Conservation (phyloP, 2,888 invertebrate genomes). For the Phasia obesa region DNA sequence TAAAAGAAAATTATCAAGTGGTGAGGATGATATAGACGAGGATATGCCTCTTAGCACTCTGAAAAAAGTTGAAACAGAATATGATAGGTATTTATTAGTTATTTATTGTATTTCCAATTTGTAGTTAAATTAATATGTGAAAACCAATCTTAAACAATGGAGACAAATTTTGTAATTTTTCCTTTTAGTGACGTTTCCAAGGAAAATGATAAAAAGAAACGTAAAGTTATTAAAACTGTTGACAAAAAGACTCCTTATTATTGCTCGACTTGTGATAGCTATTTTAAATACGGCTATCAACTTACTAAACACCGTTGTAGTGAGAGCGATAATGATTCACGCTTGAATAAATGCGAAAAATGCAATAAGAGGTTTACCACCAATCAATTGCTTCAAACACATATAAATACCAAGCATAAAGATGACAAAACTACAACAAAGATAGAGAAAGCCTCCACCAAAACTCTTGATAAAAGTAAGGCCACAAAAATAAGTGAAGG, state of each 20-base stretch:
- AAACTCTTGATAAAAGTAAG: slow-evolving; percentile 22
- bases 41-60: slow-evolving; percentile 58
- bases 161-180: not conserved
- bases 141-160: not conserved
- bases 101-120: too few species aligned
- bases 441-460: slow-evolving; percentile 6
- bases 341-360: slow-evolving; percentile 35
- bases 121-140: too few species aligned
- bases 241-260: slow-evolving; percentile 52
- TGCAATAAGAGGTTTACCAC: slow-evolving; percentile 47
- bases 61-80: slow-evolving; percentile 47
- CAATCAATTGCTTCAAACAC: slow-evolving; percentile 52
- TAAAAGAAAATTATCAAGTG: not conserved
- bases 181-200: slow-evolving; percentile 37
- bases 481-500: not conserved
- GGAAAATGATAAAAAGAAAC: slow-evolving; percentile 49
- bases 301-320: slow-evolving; percentile 55
- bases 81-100: slow-evolving; percentile 40
- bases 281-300: slow-evolving; percentile 62
- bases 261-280: slow-evolving; percentile 49
- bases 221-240: slow-evolving; percentile 31
- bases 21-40: slow-evolving; percentile 50
- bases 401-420: slow-evolving; percentile 55
- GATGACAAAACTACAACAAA: not conserved
- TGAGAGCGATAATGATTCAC: not conserved